Percentiles rank a stretch among this genome's conserved stretches.
Conservation (phyloP, 2,113 vertebrate species). For the Nyctereutes procyonoides region DNA sequence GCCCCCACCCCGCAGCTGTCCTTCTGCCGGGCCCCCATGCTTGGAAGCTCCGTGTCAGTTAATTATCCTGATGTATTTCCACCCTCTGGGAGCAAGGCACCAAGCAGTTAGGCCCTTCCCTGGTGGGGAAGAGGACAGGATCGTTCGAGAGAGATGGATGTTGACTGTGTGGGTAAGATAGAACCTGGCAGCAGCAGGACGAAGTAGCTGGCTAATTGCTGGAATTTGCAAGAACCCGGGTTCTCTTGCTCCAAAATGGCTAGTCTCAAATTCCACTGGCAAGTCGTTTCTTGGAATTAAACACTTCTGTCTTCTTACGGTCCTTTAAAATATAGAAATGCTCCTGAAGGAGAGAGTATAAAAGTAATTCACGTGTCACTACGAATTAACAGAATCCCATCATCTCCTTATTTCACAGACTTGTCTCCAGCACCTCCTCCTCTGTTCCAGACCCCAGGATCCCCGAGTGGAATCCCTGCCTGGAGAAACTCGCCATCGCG, state of each 20-base stretch:
- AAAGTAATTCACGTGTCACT: constrained; percentile 19
- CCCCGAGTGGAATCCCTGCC: background rate
- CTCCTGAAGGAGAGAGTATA: background rate
- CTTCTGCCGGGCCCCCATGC: background rate
- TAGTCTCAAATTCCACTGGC: constrained; percentile 24
- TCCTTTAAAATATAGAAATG: constrained; percentile 20
- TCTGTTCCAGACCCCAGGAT: background rate
- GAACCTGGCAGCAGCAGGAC: background rate
- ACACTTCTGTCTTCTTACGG: background rate
- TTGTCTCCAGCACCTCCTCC: background rate
- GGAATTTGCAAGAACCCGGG: background rate
- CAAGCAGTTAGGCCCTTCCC: background rate
- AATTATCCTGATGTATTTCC: constrained; percentile 14
- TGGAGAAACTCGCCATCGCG: background rate
- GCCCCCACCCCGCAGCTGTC: background rate
- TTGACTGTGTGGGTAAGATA: background rate
- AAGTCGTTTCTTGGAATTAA: constrained; percentile 52
- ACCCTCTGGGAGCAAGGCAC: background rate
- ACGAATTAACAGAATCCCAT: constrained; percentile 14
- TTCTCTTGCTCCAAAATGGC: constrained; percentile 19
- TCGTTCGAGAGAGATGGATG: constrained; percentile 14
- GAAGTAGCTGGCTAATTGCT: background rate
- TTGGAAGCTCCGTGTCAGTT: constrained; percentile 16
- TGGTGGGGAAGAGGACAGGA: background rate
- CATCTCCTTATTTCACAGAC: constrained; percentile 33